Conservation (phyloP, 2,113 vertebrate genomes). For the Daphoenositta chrysoptera region DNA sequence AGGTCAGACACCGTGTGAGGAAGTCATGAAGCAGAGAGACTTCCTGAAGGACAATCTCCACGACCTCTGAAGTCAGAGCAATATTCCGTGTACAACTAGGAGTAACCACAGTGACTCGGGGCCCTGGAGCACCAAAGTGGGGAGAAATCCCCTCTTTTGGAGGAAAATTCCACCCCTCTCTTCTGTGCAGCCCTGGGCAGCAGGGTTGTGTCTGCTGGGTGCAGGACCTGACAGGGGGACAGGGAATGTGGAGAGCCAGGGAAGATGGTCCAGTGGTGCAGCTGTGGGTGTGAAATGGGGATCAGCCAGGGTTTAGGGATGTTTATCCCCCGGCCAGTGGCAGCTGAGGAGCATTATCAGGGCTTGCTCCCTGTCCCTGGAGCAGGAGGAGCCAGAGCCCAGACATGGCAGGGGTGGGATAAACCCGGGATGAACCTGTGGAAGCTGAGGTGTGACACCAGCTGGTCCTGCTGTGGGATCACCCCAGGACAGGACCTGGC, state of each 20-base stretch:
- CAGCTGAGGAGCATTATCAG: neutral
- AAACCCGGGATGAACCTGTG: neutral
- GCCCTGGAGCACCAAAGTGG: neutral
- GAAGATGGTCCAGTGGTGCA: accelerated
- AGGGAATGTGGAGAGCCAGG: neutral
- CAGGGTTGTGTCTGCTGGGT: accelerated
- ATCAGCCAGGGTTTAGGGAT: neutral
- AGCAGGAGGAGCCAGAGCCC: neutral
- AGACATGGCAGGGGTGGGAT: accelerated
- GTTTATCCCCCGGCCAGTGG: too few species aligned
- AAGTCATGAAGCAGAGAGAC: neutral
- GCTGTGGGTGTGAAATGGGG: neutral
- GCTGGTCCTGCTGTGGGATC: neutral
- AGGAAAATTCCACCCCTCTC: too few species aligned
- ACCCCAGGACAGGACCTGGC: accelerated
- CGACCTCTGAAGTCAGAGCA: neutral
- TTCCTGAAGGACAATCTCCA: neutral
- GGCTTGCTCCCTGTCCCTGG: neutral
- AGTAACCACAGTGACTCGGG: neutral
- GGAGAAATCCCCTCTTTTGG: neutral
- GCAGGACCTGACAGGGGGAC: neutral
- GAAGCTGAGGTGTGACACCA: neutral
- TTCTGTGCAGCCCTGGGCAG: neutral
- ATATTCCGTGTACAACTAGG: neutral
- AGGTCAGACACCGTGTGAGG: neutral